These are phyloP conservation scores for Ectobius pallidus DNA, from an alignment of 2,888 invertebrate genomes.

Conservation along the genomic window DNA sequence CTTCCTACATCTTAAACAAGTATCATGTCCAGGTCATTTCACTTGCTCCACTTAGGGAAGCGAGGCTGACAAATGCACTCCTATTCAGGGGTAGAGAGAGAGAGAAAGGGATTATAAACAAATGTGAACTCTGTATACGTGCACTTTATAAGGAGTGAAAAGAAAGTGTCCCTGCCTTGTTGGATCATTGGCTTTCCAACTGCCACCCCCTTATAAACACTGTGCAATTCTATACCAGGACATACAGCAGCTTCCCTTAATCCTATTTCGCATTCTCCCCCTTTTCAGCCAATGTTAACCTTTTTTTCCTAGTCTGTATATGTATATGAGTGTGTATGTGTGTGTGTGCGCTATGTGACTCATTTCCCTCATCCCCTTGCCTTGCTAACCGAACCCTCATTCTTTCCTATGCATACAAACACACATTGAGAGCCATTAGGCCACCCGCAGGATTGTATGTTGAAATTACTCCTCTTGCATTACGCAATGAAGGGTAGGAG, in stretches of 20 bases:
- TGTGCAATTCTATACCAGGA: slow-evolving; percentile 31
- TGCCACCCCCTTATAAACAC: slow-evolving; percentile 33
- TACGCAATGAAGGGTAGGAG: slow-evolving; percentile 21
- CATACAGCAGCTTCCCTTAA: slow-evolving; percentile 39
- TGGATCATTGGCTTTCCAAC: slow-evolving; percentile 28
- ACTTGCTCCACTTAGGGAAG: no score
- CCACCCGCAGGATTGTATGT: slow-evolving; percentile 42
- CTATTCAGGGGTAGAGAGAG: neutral
- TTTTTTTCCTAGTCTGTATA: slow-evolving; percentile 5
- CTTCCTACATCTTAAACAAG: no score
- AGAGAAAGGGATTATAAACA: neutral
- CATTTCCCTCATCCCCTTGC: slow-evolving; percentile 36
- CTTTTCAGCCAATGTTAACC: slow-evolving; percentile 26
- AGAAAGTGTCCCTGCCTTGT: neutral
- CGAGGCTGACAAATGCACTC: neutral
- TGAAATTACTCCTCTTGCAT: slow-evolving; percentile 37
- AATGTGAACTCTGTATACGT: neutral
- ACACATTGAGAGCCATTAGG: slow-evolving; percentile 40
- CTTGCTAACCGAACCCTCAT: slow-evolving; percentile 22
- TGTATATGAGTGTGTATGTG: slow-evolving; percentile 16
- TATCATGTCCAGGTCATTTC: no score
- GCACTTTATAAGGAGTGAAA: neutral
- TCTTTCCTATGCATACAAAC: slow-evolving; percentile 42
- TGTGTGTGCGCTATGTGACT: slow-evolving; percentile 41
- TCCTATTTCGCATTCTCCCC: slow-evolving; percentile 40